Conservation (phyloP, 2,797 vertebrate species). For the Cyprinella venusta region DNA sequence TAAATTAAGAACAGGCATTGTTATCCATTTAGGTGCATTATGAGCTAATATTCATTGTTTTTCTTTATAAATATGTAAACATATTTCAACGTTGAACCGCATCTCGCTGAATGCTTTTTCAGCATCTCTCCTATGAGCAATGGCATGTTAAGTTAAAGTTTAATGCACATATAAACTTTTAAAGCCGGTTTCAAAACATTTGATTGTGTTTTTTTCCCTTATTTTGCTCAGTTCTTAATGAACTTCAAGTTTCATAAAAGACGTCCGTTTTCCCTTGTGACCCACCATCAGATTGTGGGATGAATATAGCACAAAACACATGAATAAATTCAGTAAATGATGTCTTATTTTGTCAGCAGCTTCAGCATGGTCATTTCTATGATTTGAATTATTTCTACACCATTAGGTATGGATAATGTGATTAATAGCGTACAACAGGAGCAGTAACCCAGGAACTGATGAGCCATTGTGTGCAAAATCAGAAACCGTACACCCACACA, state of each 20-base stretch:
- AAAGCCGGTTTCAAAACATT: background rate
- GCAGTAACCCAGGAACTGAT: conserved; percentile 53
- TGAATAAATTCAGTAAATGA: conserved; percentile 5
- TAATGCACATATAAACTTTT: background rate
- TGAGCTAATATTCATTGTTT: too few relatives aligned
- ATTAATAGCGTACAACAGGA: conserved; percentile 56
- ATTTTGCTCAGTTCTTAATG: background rate
- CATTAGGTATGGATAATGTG: conserved; percentile 58
- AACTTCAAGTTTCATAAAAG: background rate
- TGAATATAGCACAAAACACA: background rate
- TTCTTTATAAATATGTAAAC: too few relatives aligned
- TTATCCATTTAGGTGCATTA: too few relatives aligned
- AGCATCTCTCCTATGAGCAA: background rate
- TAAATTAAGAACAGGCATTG: too few relatives aligned
- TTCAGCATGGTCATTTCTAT: conserved; percentile 47
- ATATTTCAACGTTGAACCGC: too few relatives aligned
- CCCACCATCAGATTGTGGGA: background rate
- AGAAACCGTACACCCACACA: conserved; percentile 19
- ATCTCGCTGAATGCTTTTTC: background rate
- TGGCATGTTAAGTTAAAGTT: background rate
- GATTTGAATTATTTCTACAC: conserved; percentile 52
- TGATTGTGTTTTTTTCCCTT: background rate
- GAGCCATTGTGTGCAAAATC: conserved; percentile 53
- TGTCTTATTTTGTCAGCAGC: conserved; percentile 38
- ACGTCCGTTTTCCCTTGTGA: conserved; percentile 3